A percentile compares a stretch with the other conserved stretches of the same genome.
Conservation (phyloP, 2,113 vertebrate species). For the Pholis gunnellus region DNA sequence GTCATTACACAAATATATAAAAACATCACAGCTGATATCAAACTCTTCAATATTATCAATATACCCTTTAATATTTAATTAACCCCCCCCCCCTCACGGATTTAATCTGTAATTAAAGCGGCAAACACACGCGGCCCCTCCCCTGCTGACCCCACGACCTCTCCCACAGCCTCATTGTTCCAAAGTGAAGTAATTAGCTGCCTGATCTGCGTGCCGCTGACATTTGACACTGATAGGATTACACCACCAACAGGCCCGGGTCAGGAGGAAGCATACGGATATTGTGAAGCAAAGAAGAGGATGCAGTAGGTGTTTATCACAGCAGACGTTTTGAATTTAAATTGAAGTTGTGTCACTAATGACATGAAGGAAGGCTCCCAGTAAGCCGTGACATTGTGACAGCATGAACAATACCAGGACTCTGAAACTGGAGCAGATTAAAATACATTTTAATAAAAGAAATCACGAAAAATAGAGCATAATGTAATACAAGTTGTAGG, state of each 20-base stretch:
- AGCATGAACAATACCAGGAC: neutral
- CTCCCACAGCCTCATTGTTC: conserved; percentile 39
- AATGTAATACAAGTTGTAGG: too few relatives aligned
- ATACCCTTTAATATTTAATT: conserved; percentile 69
- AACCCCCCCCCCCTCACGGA: conserved; percentile 52
- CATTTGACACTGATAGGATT: conserved; percentile 69
- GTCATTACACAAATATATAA: conserved; percentile 5
- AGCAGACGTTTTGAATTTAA: neutral
- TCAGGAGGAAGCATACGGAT: neutral
- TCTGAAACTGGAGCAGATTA: too few relatives aligned
- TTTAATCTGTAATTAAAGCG: conserved; percentile 65
- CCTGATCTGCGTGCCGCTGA: conserved; percentile 51
- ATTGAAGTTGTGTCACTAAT: neutral
- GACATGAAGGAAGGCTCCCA: neutral
- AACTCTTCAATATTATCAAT: too few relatives aligned
- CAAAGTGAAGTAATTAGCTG: conserved; percentile 69
- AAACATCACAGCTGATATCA: conserved; percentile 20
- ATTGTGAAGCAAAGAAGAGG: conserved; percentile 1
- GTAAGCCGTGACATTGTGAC: neutral
- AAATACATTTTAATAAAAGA: too few relatives aligned
- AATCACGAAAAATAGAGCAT: too few relatives aligned
- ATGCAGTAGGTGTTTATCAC: neutral
- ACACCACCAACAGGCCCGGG: conserved; percentile 28
- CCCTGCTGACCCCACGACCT: conserved; percentile 46
- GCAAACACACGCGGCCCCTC: conserved; percentile 27